Conservation (phyloP, 2,797 vertebrate species). For the Oreochromis grahami region DNA sequence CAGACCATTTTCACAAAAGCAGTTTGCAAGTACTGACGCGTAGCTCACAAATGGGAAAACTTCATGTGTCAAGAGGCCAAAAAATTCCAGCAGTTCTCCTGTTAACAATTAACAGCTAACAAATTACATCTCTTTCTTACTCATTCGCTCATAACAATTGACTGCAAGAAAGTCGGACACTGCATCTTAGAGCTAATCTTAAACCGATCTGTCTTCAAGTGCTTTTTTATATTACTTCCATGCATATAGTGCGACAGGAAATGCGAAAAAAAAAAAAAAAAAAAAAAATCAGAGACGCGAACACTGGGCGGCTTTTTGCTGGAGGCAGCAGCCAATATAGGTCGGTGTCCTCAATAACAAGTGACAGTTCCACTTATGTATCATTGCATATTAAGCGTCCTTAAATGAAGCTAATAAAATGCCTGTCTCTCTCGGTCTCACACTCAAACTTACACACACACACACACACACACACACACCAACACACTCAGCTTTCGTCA, state of each 20-base stretch:
- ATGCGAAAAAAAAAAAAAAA: background rate
- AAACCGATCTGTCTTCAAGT: background rate
- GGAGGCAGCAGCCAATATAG: constrained; percentile 34
- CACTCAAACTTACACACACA: background rate
- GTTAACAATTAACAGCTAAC: background rate
- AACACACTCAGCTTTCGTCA: background rate
- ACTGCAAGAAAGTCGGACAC: background rate
- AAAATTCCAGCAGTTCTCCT: background rate
- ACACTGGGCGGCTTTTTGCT: constrained; percentile 17
- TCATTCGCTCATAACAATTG: background rate
- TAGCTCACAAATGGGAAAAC: background rate
- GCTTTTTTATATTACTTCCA: background rate
- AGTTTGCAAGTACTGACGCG: background rate
- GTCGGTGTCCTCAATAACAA: constrained; percentile 55
- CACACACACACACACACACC: background rate
- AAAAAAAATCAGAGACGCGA: constrained; percentile 11
- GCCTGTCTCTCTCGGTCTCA: background rate
- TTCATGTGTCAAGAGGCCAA: background rate
- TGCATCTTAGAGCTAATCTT: background rate
- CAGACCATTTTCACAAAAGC: background rate
- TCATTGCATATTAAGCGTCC: constrained; percentile 21
- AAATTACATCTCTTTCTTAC: background rate
- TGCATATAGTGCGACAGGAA: background rate
- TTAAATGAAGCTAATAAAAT: constrained; percentile 14
- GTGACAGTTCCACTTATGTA: constrained; percentile 48